Conservation (phyloP, 2,888 invertebrate species). For the Drosophila neonasuta region DNA sequence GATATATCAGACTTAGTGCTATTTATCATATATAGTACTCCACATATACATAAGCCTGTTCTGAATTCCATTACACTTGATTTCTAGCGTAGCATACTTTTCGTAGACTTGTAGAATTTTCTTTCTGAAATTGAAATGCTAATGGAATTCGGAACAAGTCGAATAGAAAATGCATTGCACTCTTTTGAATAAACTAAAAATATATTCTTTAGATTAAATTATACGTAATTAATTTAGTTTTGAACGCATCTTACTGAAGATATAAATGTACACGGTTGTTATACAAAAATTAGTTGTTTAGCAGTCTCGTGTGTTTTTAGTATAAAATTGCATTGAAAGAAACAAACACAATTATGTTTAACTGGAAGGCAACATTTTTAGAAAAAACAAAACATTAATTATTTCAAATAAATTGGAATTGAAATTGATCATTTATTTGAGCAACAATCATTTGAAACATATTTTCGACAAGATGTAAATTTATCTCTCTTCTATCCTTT, state of each 20-base stretch:
- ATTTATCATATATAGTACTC: background rate
- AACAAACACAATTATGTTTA: conserved; percentile 65
- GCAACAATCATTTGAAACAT: conserved; percentile 43
- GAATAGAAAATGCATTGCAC: conserved; percentile 3
- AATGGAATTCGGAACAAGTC: conserved; percentile 1
- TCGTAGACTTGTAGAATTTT: background rate
- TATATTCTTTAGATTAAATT: conserved; percentile 14
- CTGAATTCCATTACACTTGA: background rate
- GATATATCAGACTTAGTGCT: conserved; percentile 2
- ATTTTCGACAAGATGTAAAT: conserved; percentile 49
- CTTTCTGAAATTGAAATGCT: background rate
- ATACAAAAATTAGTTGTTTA: conserved; percentile 24
- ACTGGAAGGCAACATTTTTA: conserved; percentile 12
- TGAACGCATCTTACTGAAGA: conserved; percentile 11
- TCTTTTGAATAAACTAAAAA: background rate
- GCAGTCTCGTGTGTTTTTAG: conserved; percentile 26
- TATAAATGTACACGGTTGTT: conserved; percentile 12
- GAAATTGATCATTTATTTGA: conserved; percentile 32
- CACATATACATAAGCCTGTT: background rate
- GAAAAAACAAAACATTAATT: conserved; percentile 14
- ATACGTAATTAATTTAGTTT: conserved; percentile 31
- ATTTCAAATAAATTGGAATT: conserved; percentile 15
- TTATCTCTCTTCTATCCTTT: conserved; percentile 54
- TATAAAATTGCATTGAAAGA: conserved; percentile 44
- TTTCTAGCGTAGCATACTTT: background rate